phyloP scores from a whole-genome alignment of 2,888 invertebrate species.

The Acronicta aceris region DNA sequence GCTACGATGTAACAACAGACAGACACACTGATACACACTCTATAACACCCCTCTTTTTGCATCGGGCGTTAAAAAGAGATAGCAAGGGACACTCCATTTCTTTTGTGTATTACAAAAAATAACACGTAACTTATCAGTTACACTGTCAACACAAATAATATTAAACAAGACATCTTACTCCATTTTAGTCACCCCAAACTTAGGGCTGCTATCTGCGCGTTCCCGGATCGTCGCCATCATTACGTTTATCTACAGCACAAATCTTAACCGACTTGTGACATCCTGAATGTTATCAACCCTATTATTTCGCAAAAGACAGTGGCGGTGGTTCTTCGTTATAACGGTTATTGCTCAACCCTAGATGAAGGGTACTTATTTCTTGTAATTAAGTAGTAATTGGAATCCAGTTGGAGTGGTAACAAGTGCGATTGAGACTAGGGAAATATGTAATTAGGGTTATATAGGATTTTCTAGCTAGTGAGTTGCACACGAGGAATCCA shows the following conservation, averaged over 20 bases:
- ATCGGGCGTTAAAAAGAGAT: no score
- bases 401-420: slow-evolving; percentile 28
- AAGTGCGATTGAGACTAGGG: slow-evolving; percentile 31
- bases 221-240: slow-evolving; percentile 31
- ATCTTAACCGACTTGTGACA: slow-evolving; percentile 59
- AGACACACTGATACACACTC: no score
- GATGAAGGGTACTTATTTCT: slow-evolving; percentile 46
- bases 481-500: not conserved
- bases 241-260: slow-evolving; percentile 56
- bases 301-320: slow-evolving; percentile 58
- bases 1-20: no score
- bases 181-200: slow-evolving; percentile 31
- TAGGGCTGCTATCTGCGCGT: slow-evolving; percentile 40
- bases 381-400: slow-evolving; percentile 57
- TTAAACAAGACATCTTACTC: slow-evolving; percentile 15
- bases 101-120: not conserved
- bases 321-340: slow-evolving; percentile 47
- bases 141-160: slow-evolving; percentile 9
- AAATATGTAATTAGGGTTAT: slow-evolving; percentile 29
- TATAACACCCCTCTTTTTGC: no score
- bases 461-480: slow-evolving; percentile 22
- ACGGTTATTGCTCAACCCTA: slow-evolving; percentile 51
- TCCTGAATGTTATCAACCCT: slow-evolving; percentile 62
- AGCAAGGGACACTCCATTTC: no score
- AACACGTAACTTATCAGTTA: slow-evolving; percentile 1